Base-by-base conservation (phyloP, 30 jellyfish, hydroid and myxozoan genomes). In the Clytia hemisphaerica region DNA sequence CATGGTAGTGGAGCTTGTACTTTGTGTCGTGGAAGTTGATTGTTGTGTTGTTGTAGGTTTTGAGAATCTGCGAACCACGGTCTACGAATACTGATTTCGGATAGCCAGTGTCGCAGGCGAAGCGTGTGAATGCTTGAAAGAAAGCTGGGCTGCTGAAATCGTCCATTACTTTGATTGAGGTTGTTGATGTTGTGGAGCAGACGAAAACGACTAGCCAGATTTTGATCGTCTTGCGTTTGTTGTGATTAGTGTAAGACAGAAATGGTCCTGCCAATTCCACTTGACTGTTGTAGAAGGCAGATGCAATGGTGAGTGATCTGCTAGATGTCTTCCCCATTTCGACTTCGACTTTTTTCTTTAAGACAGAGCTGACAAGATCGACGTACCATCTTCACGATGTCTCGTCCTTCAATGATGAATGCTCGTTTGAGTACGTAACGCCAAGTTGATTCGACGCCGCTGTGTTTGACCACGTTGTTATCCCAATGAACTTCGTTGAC, bases 81-180 rank as follows among this genome's bases (percentile, higher is more conserved):
- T 40, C 53, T 7, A n/a, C 53, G 16, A 7, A 40, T 16, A 40
- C 10, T 7, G 16, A 7, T 16, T 40, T 40, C 14, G 53, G 53
- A 40, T 40, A 40, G 10, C 53, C 53, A 40, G 53, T 7, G 16
- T 40, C 53, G 16, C 53, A 40, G 16, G 53, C 53, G 53, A 40
- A 40, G 10, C 14, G 10, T 40, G 71, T 58, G 71, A 58, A 58
- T 58, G 71, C 71, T 25, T 6, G 58, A 25, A 58, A n/a, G 71
- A 58, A 58, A 19, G 71, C 24, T 6, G 71, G 58, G 15, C 44
- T 25, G 4, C 44, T 4, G 47, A 19, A 58, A 46, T 25, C 57
- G 18, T 58, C 71, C 71, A 58, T 49, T 16, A 49, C 63, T 16
- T 49, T 49, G 6, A 49, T 49, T n/a, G n/a, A n/a, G n/a, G n/a